phyloP scores from a whole-genome alignment of 2,888 invertebrate species.

The Tiliacea aurago region DNA sequence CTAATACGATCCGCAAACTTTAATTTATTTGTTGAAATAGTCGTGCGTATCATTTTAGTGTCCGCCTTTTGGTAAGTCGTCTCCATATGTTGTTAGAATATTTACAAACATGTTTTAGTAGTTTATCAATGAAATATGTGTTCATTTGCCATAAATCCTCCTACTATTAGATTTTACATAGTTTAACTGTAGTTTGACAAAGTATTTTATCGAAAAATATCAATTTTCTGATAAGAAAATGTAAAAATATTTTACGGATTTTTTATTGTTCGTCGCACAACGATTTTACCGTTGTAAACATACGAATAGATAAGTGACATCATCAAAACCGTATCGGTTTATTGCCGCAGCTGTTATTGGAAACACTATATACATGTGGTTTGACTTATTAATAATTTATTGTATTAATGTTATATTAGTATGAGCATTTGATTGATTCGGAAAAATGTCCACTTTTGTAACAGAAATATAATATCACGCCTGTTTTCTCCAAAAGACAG shows the following conservation, averaged over 20 bases:
- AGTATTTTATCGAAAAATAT: background rate
- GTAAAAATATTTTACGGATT: background rate
- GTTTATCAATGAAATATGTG: slow-evolving; percentile 68
- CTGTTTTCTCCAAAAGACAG: background rate
- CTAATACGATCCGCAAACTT: slow-evolving; percentile 85
- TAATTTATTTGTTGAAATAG: slow-evolving; percentile 88
- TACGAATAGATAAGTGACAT: slow-evolving; percentile 34
- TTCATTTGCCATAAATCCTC: background rate
- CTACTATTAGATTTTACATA: background rate
- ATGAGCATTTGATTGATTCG: background rate
- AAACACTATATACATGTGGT: too few species aligned
- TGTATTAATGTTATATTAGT: background rate
- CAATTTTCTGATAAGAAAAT: slow-evolving; percentile 19
- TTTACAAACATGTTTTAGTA: slow-evolving; percentile 52
- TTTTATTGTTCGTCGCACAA: slow-evolving; percentile 10
- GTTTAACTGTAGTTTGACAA: background rate
- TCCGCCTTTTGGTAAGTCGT: slow-evolving; percentile 90
- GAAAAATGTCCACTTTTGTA: background rate
- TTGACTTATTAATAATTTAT: background rate
- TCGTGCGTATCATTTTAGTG: slow-evolving; percentile 86
- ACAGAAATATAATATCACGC: background rate
- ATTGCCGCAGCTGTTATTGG: background rate
- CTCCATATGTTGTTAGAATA: slow-evolving; percentile 73
- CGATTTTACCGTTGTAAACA: slow-evolving; percentile 26
- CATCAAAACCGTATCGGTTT: slow-evolving; percentile 27